Evolutionary conservation across 2,888 invertebrate species (phyloP).

Genomic region (Erebia epiphron): DNA sequence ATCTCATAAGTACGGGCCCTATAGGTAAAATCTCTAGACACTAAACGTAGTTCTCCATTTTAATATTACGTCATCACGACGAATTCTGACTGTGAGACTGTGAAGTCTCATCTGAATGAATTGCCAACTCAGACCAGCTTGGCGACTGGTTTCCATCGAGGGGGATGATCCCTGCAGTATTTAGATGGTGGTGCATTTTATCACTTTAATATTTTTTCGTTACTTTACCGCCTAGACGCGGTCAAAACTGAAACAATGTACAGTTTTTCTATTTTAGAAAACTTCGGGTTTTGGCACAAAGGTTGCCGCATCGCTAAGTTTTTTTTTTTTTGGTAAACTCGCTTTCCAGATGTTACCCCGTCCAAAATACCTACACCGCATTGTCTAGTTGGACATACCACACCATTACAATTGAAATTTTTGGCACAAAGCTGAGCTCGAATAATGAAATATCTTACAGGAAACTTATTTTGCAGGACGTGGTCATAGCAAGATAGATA

Average conservation of each 20-base stretch:
- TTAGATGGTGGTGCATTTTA: neutral
- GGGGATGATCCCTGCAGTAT: no score
- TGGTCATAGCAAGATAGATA: no score
- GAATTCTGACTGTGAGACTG: no score
- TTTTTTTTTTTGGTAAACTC: conserved; percentile 26
- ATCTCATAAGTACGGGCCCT: no score
- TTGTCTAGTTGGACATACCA: neutral
- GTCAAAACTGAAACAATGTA: conserved; percentile 12
- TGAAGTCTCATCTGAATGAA: no score
- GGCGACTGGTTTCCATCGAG: no score
- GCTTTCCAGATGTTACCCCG: conserved; percentile 31
- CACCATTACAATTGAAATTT: conserved; percentile 4
- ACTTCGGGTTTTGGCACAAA: conserved; percentile 4
- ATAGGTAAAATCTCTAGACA: no score
- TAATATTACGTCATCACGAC: no score
- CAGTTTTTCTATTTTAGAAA: conserved; percentile 15
- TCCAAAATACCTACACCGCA: conserved; percentile 10
- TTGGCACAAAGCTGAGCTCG: neutral
- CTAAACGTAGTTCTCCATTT: no score
- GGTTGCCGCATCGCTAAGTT: conserved; percentile 5
- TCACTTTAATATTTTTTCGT: neutral
- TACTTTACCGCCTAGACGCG: neutral
- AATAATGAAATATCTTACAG: neutral
- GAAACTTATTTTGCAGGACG: neutral
- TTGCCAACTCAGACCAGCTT: no score